phyloP scores from a whole-genome alignment of 2,113 vertebrate genomes.

The Puffinus mauretanicus region DNA sequence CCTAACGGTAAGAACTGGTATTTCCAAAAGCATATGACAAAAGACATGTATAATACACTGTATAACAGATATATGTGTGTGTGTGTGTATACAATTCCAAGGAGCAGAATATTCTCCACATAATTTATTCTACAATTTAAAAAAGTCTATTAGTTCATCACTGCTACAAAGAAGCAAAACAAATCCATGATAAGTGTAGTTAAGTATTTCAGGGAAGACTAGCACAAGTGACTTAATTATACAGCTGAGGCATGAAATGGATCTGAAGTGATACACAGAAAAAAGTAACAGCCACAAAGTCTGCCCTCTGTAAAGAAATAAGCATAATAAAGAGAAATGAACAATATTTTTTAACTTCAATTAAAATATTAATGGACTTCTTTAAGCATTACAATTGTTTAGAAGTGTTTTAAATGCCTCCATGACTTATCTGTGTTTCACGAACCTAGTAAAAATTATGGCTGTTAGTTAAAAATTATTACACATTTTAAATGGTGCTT shows the following conservation, averaged over 20 bases:
- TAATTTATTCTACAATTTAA: neutral
- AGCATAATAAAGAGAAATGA: neutral
- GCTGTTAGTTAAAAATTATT: constrained; percentile 44
- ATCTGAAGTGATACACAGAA: neutral
- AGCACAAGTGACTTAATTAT: neutral
- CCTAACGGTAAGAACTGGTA: neutral
- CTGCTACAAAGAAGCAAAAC: neutral
- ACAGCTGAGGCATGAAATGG: neutral
- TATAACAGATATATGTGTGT: neutral
- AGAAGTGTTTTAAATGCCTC: neutral
- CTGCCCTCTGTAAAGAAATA: neutral
- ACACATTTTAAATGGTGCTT: constrained; percentile 33
- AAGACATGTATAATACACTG: neutral
- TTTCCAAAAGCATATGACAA: neutral
- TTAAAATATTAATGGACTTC: constrained; percentile 42
- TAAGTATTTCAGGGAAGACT: neutral
- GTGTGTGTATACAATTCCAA: neutral
- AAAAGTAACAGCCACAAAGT: neutral
- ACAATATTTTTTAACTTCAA: constrained; percentile 39
- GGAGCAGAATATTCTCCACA: neutral
- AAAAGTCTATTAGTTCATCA: neutral
- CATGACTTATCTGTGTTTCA: constrained; percentile 19
- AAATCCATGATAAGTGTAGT: neutral
- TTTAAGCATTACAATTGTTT: constrained; percentile 11
- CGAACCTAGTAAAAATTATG: constrained; percentile 28